Conservation (phyloP, 2,888 invertebrate genomes). For the Pseudococcus longispinus region DNA sequence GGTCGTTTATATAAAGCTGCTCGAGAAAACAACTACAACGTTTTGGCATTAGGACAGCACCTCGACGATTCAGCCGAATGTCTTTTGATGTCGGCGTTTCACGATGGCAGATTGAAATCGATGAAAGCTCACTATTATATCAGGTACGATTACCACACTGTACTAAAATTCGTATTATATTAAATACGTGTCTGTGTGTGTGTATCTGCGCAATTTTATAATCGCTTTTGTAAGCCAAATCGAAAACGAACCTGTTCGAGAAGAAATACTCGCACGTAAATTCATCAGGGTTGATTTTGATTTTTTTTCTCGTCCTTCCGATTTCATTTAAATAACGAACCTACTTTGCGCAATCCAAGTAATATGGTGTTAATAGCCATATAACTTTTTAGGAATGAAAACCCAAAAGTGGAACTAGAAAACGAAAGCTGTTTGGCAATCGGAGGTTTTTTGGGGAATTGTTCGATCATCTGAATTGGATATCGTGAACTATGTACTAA, state of each 20-base stretch:
- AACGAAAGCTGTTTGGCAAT: conserved; percentile 18
- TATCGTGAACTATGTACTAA: background rate
- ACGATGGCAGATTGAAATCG: conserved; percentile 78
- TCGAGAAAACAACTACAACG: conserved; percentile 79
- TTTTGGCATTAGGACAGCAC: conserved; percentile 86
- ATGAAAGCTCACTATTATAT: conserved; percentile 83
- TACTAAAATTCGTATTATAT: background rate
- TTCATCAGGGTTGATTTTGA: background rate
- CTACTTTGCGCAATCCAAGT: background rate
- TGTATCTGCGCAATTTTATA: background rate
- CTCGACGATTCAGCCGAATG: conserved; percentile 83
- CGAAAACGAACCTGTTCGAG: background rate
- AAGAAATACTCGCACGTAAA: background rate
- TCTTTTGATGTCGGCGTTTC: conserved; percentile 81
- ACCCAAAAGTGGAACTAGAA: conserved; percentile 18
- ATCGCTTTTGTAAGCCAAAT: background rate
- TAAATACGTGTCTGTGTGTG: background rate
- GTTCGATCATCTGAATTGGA: conserved; percentile 43
- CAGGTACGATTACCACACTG: conserved; percentile 64
- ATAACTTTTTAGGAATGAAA: conserved; percentile 31
- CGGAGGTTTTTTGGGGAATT: conserved; percentile 23
- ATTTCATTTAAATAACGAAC: background rate
- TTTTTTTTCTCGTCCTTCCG: background rate
- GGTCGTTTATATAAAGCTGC: conserved; percentile 79
- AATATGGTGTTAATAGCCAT: conserved; percentile 18